Base-by-base conservation (phyloP, 2,888 invertebrate genomes). In the Galerucella calmariensis region DNA sequence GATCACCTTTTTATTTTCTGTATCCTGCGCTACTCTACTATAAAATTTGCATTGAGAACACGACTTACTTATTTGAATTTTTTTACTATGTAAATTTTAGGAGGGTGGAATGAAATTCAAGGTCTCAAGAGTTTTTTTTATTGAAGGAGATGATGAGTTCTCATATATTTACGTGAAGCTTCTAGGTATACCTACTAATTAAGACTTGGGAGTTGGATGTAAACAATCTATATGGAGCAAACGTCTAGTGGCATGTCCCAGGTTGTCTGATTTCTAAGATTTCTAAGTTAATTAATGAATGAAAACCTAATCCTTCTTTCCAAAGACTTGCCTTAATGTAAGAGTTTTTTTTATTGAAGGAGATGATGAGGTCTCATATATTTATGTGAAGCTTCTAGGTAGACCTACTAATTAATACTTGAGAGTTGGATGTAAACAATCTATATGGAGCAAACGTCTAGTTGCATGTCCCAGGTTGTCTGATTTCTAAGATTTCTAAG, bases 11-110 rank as follows among this genome's bases (percentile, higher is more conserved):
- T 61, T 12, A 10, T 5, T 24, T 27, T 35, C 5, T 61, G 27
- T 3, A 35, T 41, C 8, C 35, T 4, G n/a, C n/a, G 41, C 41
- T 9, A 16, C 27, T 53, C 16, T 16, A 16, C 14, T 9, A 27
- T 53, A n/a, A 56, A 67, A 67, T 67, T 67, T 67, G 27, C 67
- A 67, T 67, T 3, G 27, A 8, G 41, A 56, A 56, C 67, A 41
- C 67, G 53, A 67, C 16, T 67, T 67, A 56, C 56, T 56, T 56
- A 56, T 67, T 67, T 48, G 66, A 67, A 11, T 56, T 67, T 67
- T 67, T 56, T 53, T 56, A 16, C 4, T 35, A 67, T 67, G 56
- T 56, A 56, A 67, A 67, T 67, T 67, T 67, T 35, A 56, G 56
- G 56, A 41, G 56, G 67, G 67, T 27, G 66, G 20, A 67, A 48